Base-by-base conservation (phyloP, 2,888 invertebrate species). In the Acanthacorydalis orientalis region DNA sequence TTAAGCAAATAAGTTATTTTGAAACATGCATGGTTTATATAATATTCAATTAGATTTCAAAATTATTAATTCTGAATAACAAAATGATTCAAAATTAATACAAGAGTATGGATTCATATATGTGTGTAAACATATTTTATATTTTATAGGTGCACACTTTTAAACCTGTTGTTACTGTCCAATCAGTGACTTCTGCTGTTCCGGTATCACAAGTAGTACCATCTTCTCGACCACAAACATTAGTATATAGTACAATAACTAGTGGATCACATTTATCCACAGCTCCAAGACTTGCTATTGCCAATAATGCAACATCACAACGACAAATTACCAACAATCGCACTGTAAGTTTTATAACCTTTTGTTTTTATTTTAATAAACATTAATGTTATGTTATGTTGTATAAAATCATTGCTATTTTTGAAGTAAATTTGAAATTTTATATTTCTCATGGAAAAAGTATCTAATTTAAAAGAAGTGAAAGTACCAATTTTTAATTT, bases 141-240 rank as follows among this genome's bases (percentile, higher is more conserved):
- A 16, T 14, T 39, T 31, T 54, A 14, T 48, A 61, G 59, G 52
- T 61, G 23, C 60, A 61, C 51, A 58, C 64, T 35, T 64, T 64
- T 50, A 67, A 65, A 53, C 53, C 63, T 23, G 58, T 56, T 46
- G 56, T 55, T 33, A 52, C 62, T 15, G 53, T 61, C 7, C 59
- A 58, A 42, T 59, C 65, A 44, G 64, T 65, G 54, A 54, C 61
- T 23, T 52, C 65, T 32, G 60, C 60, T n/a, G 60, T 56, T 50
- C 57, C 65, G 11, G 63, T 65, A 11, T 63, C 65, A 11, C 50
- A 59, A 46, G 56, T 63, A 32, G 62, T 62, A 15, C 66, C 65
- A 54, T 64, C 65, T 40, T 51, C 60, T 15, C 56, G 67, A 38
- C 63, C 64, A 12, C 66, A 65, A 55, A 61, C 65, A 37, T 60